Evolutionary conservation across 2,113 vertebrate species (phyloP).

Genomic region (Hoplias malabaricus): DNA sequence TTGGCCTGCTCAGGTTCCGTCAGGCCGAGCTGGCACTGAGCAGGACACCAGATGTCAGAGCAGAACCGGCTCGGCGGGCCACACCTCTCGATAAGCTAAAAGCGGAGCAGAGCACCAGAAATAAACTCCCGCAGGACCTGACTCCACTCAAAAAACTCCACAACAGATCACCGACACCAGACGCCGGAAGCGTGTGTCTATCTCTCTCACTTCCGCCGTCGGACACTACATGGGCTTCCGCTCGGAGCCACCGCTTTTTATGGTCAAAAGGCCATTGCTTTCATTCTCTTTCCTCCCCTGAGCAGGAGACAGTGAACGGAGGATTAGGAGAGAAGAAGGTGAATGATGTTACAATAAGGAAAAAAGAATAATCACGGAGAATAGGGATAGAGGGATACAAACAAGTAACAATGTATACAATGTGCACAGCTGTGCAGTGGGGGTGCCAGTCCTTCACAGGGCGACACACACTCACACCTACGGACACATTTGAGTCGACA

Average conservation of each 20-base stretch:
- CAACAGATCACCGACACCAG: conserved; percentile 49
- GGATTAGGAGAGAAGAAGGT: conserved; percentile 39
- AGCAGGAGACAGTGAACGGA: neutral
- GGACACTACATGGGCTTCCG: conserved; percentile 32
- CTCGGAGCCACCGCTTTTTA: conserved; percentile 8
- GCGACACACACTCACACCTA: too few relatives aligned
- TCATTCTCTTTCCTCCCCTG: neutral
- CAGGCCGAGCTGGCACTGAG: conserved; percentile 74
- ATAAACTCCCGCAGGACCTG: conserved; percentile 68
- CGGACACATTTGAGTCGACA: too few relatives aligned
- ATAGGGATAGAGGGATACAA: neutral
- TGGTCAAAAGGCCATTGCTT: neutral
- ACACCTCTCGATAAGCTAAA: conserved; percentile 69
- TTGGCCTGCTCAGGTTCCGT: conserved; percentile 65
- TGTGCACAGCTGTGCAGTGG: too few relatives aligned
- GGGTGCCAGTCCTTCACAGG: too few relatives aligned
- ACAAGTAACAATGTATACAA: too few relatives aligned
- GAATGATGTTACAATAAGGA: too few relatives aligned
- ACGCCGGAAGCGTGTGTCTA: conserved; percentile 25
- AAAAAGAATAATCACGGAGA: too few relatives aligned
- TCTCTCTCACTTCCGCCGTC: conserved; percentile 21
- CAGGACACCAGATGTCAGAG: conserved; percentile 78
- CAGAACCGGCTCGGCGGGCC: conserved; percentile 72
- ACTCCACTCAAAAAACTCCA: conserved; percentile 54
- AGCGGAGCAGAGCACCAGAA: conserved; percentile 66